Evolutionary conservation across 2,888 invertebrate species (phyloP).

Genomic region (Tromatobia lineatoria): DNA sequence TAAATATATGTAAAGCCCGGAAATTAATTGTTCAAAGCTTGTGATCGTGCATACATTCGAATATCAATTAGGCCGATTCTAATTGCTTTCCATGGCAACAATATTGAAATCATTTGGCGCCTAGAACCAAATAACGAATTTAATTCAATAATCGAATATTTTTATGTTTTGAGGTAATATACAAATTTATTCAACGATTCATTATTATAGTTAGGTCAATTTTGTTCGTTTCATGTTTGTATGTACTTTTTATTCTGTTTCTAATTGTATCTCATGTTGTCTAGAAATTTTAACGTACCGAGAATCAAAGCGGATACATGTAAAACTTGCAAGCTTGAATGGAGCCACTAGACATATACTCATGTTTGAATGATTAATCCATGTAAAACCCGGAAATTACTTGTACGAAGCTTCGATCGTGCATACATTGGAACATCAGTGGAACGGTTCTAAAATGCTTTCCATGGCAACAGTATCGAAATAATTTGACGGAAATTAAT

Average conservation of each 20-base stretch:
- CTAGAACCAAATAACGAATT: no score
- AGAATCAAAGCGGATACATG: slow-evolving; percentile 35
- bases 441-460: background rate
- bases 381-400: slow-evolving; percentile 21
- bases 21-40: no score
- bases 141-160: no score
- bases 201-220: no score
- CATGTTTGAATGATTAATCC: background rate
- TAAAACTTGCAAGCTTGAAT: background rate
- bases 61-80: background rate
- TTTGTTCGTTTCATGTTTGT: no score
- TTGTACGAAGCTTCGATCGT: background rate
- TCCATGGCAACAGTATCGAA: background rate
- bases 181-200: no score
- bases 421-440: background rate
- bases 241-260: no score
- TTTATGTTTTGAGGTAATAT: no score
- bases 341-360: background rate
- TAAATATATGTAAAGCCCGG: no score
- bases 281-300: slow-evolving; percentile 62
- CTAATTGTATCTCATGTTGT: background rate
- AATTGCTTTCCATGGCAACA: no score
- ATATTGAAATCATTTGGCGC: no score
- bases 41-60: background rate
- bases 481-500: background rate